Conservation (phyloP, 2,113 vertebrate species). For the Peromyscus californicus region DNA sequence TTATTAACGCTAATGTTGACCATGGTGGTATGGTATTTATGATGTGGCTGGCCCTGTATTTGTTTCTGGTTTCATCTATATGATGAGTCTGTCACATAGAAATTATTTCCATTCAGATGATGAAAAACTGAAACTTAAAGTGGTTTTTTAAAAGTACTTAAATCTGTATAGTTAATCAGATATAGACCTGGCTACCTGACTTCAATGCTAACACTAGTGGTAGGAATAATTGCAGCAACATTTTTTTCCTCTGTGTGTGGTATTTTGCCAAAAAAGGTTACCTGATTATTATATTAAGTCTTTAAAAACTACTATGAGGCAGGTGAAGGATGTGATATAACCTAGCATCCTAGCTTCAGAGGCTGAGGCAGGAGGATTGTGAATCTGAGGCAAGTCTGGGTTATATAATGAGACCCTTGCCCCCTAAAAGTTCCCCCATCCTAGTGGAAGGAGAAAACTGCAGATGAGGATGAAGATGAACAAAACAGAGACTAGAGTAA, state of each 20-base stretch:
- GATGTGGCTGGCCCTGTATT: background rate
- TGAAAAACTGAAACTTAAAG: background rate
- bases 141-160: background rate
- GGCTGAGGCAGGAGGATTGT: background rate
- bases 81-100: background rate
- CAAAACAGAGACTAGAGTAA: background rate
- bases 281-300: background rate
- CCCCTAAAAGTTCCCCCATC: background rate
- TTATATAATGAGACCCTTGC: background rate
- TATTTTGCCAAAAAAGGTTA: background rate
- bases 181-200: background rate
- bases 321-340: background rate
- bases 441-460: background rate
- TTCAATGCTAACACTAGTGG: background rate
- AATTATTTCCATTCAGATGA: background rate
- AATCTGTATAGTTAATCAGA: background rate
- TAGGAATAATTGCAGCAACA: background rate
- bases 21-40: background rate
- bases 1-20: background rate
- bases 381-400: background rate
- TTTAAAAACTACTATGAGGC: background rate
- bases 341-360: background rate
- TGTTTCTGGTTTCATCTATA: constrained; percentile 6
- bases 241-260: background rate
- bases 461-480: background rate